Conservation (phyloP, 2,888 invertebrate species). For the Phortica okadai region DNA sequence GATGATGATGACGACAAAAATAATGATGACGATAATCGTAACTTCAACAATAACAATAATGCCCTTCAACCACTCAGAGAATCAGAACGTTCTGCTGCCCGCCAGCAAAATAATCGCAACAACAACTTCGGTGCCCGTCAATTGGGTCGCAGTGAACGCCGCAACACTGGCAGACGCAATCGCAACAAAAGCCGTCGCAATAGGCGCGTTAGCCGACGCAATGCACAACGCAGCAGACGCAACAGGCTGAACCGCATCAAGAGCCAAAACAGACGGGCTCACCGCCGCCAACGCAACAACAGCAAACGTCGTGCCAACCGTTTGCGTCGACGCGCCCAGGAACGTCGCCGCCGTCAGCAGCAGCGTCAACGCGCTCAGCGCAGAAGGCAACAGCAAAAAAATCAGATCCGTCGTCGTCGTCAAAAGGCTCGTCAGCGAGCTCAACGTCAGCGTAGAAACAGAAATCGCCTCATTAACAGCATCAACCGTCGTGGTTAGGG, state of each 20-base stretch:
- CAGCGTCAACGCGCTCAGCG: slow-evolving; percentile 13
- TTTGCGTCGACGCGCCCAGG: background rate
- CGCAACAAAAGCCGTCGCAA: background rate
- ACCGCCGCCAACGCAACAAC: background rate
- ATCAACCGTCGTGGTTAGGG: slow-evolving; percentile 36
- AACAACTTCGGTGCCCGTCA: background rate
- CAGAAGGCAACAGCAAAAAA: background rate
- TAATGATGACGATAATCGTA: slow-evolving; percentile 19
- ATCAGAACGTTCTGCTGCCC: background rate
- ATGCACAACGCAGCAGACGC: slow-evolving; percentile 33
- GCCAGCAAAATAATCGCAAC: background rate
- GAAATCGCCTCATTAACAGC: slow-evolving; percentile 31
- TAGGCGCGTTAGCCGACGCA: background rate
- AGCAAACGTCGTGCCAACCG: background rate
- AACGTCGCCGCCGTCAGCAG: background rate
- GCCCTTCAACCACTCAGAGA: slow-evolving; percentile 14
- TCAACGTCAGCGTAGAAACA: background rate
- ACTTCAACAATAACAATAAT: slow-evolving; percentile 6
- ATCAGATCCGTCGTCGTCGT: slow-evolving; percentile 4
- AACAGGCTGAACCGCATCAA: background rate
- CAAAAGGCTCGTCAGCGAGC: background rate
- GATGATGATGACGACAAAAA: slow-evolving; percentile 23
- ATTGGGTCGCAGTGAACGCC: background rate
- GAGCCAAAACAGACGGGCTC: background rate
- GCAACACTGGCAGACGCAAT: background rate